Evolutionary conservation across 2,113 vertebrate species (phyloP), one percentile per base, ranked within the genome.

Genomic region (Chinchilla lanigera): DNA sequence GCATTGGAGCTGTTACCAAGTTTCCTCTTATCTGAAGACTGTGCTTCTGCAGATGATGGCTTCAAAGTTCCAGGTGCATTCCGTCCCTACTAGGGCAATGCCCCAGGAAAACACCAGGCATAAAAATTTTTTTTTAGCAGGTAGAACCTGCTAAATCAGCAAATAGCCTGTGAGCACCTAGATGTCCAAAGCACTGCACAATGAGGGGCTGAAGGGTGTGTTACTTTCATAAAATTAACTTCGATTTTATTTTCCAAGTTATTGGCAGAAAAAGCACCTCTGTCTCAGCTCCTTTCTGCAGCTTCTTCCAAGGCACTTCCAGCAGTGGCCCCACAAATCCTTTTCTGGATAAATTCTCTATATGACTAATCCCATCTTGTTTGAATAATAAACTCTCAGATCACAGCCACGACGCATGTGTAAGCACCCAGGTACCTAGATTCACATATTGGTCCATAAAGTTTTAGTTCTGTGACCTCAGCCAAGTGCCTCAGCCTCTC

Each of bases 21-120:
- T 85, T 88, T 88, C 97, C 90, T 90, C 90, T 95, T 96, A 94
- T 93, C 97, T 94, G 77, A 73, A 71, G 52, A 38, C 1, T 94
- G 61, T 14, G 84, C 92, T 90, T 90, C 93, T 80, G 78, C 87
- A 5, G 71, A 92, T 60, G 80, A 82, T 12, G 44, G 30, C 88
- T 83, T 56, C 60, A 30, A 22, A 95, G 84, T 86, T 95, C 90
- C 24, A 63, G 82, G 94, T 78, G 73, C 92, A 78, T 92, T 90
- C 84, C 75, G 90, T 19, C 24, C 4, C 94, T 28, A 19, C 86
- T 41, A 33, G 67, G 77, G 60, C 63, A 63, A 44, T 0, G 0
- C 28, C 63, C 69, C 63, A 7, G 93, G 90, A 92, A 75, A 73
- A 78, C 26, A 26, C n/a, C 14, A 58, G 84, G n/a, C 41, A 67